Evolutionary conservation across 2,888 invertebrate genomes (phyloP), one percentile per base, ranked within the genome.

Genomic region (Calameuta pallipes): DNA sequence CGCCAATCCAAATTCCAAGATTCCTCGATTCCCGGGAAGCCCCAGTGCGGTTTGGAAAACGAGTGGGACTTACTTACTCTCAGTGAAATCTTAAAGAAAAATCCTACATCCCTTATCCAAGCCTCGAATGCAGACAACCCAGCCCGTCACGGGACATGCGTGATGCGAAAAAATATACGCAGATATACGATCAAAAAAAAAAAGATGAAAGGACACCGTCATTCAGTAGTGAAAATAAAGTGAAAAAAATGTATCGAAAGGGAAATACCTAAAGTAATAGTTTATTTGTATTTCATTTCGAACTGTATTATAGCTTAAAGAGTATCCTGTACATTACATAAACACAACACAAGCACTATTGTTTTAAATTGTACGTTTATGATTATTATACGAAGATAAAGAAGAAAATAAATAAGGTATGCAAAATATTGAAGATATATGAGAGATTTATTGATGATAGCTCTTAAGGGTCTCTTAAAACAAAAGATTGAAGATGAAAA

Each of bases 291-390:
- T 90, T 91, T 91, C 85, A 88, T 90, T 90, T 90, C 83, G 81
- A 90, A 91, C 85, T 91, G 91, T 91, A 91, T 88, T 86, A 91
- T 90, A 91, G 89, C 90, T 88, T 89, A 87, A 90, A 91, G 87
- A 90, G 85, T 90, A 91, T 90, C 88, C 90, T 91, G 91, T 91
- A 91, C 90, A 91, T 91, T 91, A 89, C 90, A 90, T 90, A 89
- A 89, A 89, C 85, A 89, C 88, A 56, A 56, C 56, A 88, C 87
- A 84, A 90, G 88, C 91, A 90, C 90, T 90, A 89, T 91, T 90
- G 89, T 91, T 91, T 90, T 88, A 87, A 90, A 90, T 88, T 90
- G 89, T 91, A 91, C 90, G 90, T 90, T 91, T 89, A 90, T 88
- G 86, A 90, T 90, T 89, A 90, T 90, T 88, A 89, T 89, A 89